Conservation (phyloP, 2,888 invertebrate species). For the Calameuta pallipes region DNA sequence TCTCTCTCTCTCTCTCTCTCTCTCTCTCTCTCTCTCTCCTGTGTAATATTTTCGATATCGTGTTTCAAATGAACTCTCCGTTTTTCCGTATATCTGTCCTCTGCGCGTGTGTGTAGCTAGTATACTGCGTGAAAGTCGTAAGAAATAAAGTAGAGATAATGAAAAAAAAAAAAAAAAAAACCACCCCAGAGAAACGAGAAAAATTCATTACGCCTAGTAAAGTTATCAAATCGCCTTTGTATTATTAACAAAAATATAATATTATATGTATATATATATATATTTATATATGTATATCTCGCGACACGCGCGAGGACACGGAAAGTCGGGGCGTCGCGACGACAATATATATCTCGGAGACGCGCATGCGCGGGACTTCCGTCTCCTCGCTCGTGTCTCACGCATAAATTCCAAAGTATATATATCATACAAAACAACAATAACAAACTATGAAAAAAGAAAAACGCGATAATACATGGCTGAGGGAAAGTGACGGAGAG, state of each 20-base stretch:
- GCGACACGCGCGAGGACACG: conserved; percentile 10
- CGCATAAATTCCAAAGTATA: too few species aligned
- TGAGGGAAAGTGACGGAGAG: too few species aligned
- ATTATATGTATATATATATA: conserved; percentile 31
- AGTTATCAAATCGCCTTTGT: conserved; percentile 54
- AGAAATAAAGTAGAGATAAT: conserved; percentile 21
- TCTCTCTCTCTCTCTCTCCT: too few species aligned
- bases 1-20: too few species aligned
- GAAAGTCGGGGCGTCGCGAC: conserved; percentile 10
- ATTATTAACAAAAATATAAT: conserved; percentile 59
- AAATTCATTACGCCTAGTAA: conserved; percentile 39
- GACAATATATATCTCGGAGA: neutral
- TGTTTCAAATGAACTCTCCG: conserved; percentile 2
- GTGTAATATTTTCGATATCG: neutral
- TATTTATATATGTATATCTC: conserved; percentile 26
- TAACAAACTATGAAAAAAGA: conserved; percentile 58
- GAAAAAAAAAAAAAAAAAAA: conserved; percentile 25
- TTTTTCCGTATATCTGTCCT: conserved; percentile 11
- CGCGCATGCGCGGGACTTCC: conserved; percentile 14
- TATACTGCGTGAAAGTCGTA: conserved; percentile 23
- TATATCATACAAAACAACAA: conserved; percentile 62
- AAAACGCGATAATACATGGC: conserved; percentile 11
- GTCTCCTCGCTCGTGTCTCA: conserved; percentile 37
- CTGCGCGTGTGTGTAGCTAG: conserved; percentile 14
- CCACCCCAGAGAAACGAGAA: conserved; percentile 29